These are phyloP conservation scores for Enteromius anoplus DNA, from an alignment of 2,797 vertebrate species.

Conservation along the genomic window DNA sequence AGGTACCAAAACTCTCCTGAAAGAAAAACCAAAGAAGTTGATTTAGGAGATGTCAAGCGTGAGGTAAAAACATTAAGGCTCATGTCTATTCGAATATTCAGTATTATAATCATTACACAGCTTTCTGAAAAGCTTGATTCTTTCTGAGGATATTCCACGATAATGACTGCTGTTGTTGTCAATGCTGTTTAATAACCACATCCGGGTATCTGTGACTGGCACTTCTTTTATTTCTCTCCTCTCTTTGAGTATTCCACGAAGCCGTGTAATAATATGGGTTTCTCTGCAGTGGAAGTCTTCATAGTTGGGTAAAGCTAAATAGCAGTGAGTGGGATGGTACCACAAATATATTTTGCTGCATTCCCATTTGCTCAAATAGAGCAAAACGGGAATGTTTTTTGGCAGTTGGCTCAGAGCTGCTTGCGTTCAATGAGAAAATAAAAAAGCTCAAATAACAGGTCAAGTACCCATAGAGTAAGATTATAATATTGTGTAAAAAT, in stretches of 20 bases:
- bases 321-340: no score
- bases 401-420: no score
- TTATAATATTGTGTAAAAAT: no score
- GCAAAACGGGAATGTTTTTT: no score
- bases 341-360: no score
- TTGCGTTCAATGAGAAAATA: neutral
- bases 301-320: no score
- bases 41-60: constrained; percentile 44
- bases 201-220: neutral
- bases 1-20: constrained; percentile 49
- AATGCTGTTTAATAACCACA: neutral
- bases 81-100: neutral
- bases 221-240: neutral
- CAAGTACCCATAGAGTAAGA: no score
- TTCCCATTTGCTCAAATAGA: no score
- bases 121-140: neutral
- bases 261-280: no score
- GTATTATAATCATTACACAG: neutral
- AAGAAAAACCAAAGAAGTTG: constrained; percentile 15
- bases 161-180: neutral
- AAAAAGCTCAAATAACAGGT: neutral
- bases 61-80: constrained; percentile 38
- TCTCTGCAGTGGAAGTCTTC: no score
- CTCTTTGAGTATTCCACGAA: no score
- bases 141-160: neutral